Conservation (phyloP, 2,888 invertebrate genomes). For the Coecobrya sp. region DNA sequence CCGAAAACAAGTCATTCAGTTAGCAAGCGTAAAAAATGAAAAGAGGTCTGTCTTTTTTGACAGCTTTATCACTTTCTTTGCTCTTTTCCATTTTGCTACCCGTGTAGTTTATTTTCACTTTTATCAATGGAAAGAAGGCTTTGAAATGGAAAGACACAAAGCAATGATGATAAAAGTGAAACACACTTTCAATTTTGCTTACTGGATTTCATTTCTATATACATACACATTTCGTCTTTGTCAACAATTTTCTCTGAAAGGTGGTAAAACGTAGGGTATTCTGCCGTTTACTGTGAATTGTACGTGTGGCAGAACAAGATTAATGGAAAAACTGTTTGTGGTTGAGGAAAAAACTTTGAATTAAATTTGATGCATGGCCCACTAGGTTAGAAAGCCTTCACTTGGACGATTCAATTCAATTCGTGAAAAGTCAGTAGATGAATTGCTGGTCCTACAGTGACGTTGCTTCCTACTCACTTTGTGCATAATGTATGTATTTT, state of each 20-base stretch:
- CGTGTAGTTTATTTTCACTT: not conserved
- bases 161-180: not conserved
- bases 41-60: too few relatives aligned
- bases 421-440: not conserved
- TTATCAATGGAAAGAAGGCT: not conserved
- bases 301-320: not conserved
- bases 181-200: too few relatives aligned
- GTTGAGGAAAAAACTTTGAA: constrained; percentile 11
- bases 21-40: not conserved
- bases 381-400: not conserved
- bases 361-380: constrained; percentile 33
- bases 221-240: not conserved
- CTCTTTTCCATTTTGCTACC: too few relatives aligned
- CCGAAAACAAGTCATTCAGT: not conserved
- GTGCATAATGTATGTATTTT: not conserved
- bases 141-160: not conserved
- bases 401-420: not conserved
- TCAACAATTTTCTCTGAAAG: not conserved
- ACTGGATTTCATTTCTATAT: too few relatives aligned
- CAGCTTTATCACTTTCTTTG: too few relatives aligned
- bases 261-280: not conserved
- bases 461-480: too few relatives aligned
- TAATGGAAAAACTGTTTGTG: not conserved
- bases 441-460: too few relatives aligned
- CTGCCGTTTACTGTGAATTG: too few relatives aligned